Evolutionary conservation across 2,113 vertebrate species (phyloP).

Genomic region (Corvus moneduloides): DNA sequence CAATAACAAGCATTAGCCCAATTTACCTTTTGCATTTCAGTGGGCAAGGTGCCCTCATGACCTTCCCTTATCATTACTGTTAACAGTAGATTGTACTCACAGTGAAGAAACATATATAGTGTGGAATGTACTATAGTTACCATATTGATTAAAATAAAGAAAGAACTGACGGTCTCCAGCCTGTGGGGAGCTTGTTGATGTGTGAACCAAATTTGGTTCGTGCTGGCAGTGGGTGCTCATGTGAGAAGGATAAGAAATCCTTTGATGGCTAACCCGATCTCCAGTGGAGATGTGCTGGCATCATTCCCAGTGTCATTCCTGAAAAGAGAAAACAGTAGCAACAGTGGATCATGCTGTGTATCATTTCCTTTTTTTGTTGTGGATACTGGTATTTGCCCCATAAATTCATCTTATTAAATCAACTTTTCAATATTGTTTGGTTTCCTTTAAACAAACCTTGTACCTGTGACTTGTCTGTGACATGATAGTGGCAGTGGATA

Average conservation of each 20-base stretch:
- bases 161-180: background rate
- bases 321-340: background rate
- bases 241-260: background rate
- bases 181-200: background rate
- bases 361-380: background rate
- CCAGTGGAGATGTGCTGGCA: background rate
- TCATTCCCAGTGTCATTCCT: background rate
- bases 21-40: background rate
- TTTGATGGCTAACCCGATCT: background rate
- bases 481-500: background rate
- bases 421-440: background rate
- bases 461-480: background rate
- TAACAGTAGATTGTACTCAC: background rate
- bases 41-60: background rate
- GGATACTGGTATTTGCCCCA: background rate
- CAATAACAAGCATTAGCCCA: background rate
- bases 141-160: background rate
- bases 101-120: background rate
- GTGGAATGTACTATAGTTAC: background rate
- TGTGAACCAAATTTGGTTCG: background rate
- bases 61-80: background rate
- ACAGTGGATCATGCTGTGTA: background rate
- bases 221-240: background rate
- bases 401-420: background rate
- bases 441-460: background rate